Percentiles rank a stretch among this genome's conserved stretches.
Conservation (phyloP, 64 coral and sea anemone species). For the Pachyseris speciosa region DNA sequence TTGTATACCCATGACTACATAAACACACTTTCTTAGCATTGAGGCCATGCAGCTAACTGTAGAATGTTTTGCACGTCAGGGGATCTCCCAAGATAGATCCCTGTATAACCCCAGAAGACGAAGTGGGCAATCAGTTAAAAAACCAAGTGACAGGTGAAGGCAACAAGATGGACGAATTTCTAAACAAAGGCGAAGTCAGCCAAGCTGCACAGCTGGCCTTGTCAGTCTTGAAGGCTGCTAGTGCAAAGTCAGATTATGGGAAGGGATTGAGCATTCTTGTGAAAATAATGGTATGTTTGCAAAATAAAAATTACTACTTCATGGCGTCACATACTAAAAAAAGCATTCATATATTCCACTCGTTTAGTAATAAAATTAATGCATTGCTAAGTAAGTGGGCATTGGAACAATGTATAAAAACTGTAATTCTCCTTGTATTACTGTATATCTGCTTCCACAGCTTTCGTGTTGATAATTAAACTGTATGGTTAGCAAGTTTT, state of each 20-base stretch:
- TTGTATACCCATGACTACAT: no score
- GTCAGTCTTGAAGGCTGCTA: conserved; percentile 60
- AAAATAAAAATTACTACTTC: neutral
- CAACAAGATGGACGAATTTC: conserved; percentile 41
- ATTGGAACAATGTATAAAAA: no score
- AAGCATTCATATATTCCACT: no score
- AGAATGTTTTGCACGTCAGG: neutral
- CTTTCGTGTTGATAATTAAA: no score
- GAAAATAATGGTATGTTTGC: conserved; percentile 26
- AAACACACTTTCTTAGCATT: no score
- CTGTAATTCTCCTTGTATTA: no score
- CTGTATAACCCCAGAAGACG: neutral
- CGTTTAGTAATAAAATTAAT: no score
- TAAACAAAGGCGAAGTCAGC: conserved; percentile 38
- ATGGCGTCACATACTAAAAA: neutral
- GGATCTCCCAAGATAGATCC: neutral
- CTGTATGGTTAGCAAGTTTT: no score
- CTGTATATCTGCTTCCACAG: no score
- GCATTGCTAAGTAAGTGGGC: no score
- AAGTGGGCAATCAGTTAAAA: conserved; percentile 27
- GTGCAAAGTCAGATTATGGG: neutral
- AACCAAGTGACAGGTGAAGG: conserved; percentile 2
- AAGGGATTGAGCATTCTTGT: neutral
- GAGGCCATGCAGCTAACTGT: no score
- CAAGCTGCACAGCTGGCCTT: conserved; percentile 75